Base-by-base conservation (phyloP, 2,888 invertebrate species). In the Caenorhabditis imperialis region DNA sequence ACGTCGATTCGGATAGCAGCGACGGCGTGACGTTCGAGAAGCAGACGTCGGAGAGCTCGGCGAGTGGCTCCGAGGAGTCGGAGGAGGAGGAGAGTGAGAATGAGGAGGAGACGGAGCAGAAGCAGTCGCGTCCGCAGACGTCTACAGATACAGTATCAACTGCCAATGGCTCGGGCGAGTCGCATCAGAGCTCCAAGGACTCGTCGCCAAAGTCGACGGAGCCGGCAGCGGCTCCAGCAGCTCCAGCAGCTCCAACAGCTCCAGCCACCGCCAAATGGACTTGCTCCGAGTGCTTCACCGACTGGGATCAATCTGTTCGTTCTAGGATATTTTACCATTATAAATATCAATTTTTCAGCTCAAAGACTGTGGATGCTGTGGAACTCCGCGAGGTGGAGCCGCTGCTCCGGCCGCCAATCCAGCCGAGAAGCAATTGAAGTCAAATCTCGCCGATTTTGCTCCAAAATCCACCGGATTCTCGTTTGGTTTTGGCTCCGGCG, bases 81-180 rank as follows among this genome's bases (percentile, higher is more conserved):
- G 42, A 42, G 33, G 50, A 50, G 5, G 22, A 35, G n/a, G 61
- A 62, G 10, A 33, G 37, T 27, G 55, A 50, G n/a, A 23, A 40
- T 12, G 53, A 37, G 16, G 37, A 30, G 2, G 20, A 27, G 10
- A 53, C 53, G 18, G 60, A 60, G 37, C 35, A 20, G 10, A 48
- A 67, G 16, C 48, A 63, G 20, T 71, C 75, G 7, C 58, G 75
- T 3, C 75, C 75, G 30, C 63, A 63, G 27, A 75, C 75, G 4
- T 75, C 75, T 0, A 61, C 75, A 0, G 75, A 75, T 23, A 75
- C 75, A 2, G 30, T 75, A 27, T 60, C 75, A 14, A 47, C 70
- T n/a, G 70, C 65, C 33, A 47, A 40, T 35, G 57, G 40, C 6
- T 73, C 51, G 8, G 37, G 45, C 18, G 63, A 33, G 18, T 73